Conservation (phyloP, 2,888 invertebrate species). For the Phrixothrix hirtus region DNA sequence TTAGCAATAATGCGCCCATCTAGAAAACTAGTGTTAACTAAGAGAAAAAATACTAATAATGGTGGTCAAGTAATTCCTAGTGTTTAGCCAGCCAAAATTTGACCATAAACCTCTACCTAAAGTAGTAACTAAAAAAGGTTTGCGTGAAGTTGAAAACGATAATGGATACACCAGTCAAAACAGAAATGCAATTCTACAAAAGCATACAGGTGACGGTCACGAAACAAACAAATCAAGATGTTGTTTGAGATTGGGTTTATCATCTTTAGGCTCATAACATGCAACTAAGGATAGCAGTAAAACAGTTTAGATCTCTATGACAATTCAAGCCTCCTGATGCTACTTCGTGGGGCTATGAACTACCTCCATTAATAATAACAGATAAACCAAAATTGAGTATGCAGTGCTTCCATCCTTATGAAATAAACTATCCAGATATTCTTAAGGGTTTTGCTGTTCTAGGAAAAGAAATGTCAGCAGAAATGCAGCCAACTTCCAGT, state of each 20-base stretch:
- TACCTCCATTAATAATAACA: conserved; percentile 86
- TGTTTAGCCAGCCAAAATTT: conserved; percentile 66
- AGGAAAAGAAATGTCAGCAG: conserved; percentile 69
- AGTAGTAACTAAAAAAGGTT: conserved; percentile 86
- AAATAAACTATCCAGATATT: conserved; percentile 84
- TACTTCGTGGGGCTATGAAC: conserved; percentile 71
- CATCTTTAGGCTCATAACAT: conserved; percentile 66
- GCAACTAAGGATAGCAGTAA: conserved; percentile 56
- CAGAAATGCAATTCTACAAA: conserved; percentile 56
- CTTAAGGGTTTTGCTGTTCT: conserved; percentile 75
- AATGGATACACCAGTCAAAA: conserved; percentile 61
- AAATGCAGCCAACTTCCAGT: conserved; percentile 61
- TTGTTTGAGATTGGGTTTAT: conserved; percentile 71
- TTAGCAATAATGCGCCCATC: conserved; percentile 99
- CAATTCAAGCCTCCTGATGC: conserved; percentile 73
- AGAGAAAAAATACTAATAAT: conserved; percentile 73
- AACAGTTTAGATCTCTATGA: conserved; percentile 79
- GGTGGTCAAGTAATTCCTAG: conserved; percentile 60
- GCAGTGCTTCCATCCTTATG: conserved; percentile 86
- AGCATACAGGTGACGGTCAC: conserved; percentile 73
- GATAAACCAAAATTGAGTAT: conserved; percentile 83
- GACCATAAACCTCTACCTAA: conserved; percentile 89
- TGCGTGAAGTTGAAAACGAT: conserved; percentile 78
- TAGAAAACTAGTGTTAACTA: conserved; percentile 89
- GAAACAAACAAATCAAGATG: conserved; percentile 79